These are phyloP conservation scores for Odontomachus brunneus DNA, from an alignment of 1,140 invertebrate species.

Conservation along the genomic window DNA sequence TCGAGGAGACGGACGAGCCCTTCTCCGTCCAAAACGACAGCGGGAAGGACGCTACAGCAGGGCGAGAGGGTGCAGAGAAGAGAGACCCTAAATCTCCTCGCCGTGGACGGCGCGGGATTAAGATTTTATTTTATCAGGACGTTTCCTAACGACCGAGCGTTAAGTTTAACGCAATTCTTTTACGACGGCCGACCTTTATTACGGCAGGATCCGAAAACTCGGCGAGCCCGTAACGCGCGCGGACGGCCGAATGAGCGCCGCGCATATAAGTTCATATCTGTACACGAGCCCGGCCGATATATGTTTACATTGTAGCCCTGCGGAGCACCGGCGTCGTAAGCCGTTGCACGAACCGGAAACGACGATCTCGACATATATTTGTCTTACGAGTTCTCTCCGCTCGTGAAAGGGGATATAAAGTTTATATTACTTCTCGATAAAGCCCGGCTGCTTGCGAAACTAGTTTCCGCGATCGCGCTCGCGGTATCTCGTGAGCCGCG, in stretches of 20 bases:
- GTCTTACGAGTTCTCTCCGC: constrained; percentile 64
- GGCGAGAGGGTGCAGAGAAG: constrained; percentile 30
- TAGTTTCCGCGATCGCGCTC: constrained; percentile 57
- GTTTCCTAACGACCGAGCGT: constrained; percentile 71
- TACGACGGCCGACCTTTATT: constrained; percentile 72
- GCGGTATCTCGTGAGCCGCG: constrained; percentile 45
- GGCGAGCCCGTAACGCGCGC: constrained; percentile 1
- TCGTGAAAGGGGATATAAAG: constrained; percentile 66
- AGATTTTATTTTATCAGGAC: constrained; percentile 83
- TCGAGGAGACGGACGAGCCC: constrained; percentile 16
- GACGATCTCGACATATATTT: constrained; percentile 65
- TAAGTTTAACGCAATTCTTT: constrained; percentile 81
- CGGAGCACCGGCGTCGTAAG: constrained; percentile 27
- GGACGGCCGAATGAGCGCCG: constrained; percentile 23
- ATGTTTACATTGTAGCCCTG: constrained; percentile 60
- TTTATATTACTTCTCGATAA: constrained; percentile 62
- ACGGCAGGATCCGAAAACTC: constrained; percentile 76
- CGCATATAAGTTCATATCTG: constrained; percentile 56
- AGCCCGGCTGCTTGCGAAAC: constrained; percentile 52
- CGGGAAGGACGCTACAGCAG: no score
- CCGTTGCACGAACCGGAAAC: constrained; percentile 49
- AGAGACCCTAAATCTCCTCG: constrained; percentile 77
- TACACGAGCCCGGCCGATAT: constrained; percentile 1
- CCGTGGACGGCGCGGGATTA: constrained; percentile 73
- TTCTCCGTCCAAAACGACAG: not conserved